Conservation (phyloP, 2,888 invertebrate genomes). For the Nomada flava region DNA sequence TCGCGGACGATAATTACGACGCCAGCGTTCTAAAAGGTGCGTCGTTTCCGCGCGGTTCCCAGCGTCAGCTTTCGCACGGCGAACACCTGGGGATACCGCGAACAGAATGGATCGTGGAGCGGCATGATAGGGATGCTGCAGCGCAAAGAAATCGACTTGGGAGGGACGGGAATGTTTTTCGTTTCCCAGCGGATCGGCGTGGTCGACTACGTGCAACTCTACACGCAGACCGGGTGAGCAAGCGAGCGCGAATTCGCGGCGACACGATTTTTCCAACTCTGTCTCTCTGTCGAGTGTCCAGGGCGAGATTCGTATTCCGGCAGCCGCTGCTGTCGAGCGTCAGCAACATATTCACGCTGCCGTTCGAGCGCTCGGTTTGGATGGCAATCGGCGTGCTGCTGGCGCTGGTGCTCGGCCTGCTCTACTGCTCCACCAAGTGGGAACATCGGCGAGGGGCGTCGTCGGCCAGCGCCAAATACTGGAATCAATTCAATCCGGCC, state of each 20-base stretch:
- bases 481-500: conserved; percentile 38
- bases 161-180: conserved; percentile 85
- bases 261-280: no score
- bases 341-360: conserved; percentile 89
- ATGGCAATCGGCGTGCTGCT: conserved; percentile 85
- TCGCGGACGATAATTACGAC: background rate
- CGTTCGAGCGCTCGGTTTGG: conserved; percentile 89
- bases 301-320: conserved; percentile 88
- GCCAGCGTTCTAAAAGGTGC: background rate
- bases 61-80: conserved; percentile 73
- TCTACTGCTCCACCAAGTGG: conserved; percentile 85
- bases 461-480: conserved; percentile 30
- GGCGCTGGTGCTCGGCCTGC: conserved; percentile 84
- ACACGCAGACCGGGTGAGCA: conserved; percentile 87
- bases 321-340: conserved; percentile 90
- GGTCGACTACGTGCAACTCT: conserved; percentile 89
- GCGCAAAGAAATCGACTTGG: conserved; percentile 80
- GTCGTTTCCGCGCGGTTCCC: background rate
- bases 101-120: conserved; percentile 79
- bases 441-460: conserved; percentile 78
- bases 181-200: conserved; percentile 87
- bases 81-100: conserved; percentile 80
- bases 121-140: conserved; percentile 80
- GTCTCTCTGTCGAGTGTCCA: conserved; percentile 25
- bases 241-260: background rate